Percentiles rank a stretch among this genome's conserved stretches.
These are phyloP conservation scores for Seriola rivoliana DNA, from an alignment of 2,113 vertebrate genomes.

Conservation along the genomic window DNA sequence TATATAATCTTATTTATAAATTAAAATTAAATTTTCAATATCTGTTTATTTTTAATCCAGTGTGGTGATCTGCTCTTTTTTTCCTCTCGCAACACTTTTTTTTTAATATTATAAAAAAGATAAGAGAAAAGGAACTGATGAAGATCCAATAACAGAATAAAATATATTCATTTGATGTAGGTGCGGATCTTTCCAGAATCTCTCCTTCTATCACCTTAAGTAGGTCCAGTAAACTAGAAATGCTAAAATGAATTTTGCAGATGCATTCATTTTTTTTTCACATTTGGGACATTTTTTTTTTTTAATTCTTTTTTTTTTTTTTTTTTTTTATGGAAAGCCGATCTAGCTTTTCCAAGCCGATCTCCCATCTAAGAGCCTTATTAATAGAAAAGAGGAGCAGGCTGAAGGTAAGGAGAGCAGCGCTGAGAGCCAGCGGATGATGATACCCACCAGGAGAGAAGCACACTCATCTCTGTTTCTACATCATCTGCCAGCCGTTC, in stretches of 20 bases:
- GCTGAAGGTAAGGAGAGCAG: conserved; percentile 21
- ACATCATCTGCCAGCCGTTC: conserved; percentile 27
- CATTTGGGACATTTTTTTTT: neutral
- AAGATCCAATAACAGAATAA: neutral
- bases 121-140: neutral
- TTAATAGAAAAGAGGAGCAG: conserved; percentile 41
- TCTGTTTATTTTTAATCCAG: neutral
- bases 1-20: neutral
- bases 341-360: conserved; percentile 27
- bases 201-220: neutral
- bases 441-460: conserved; percentile 53
- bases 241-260: neutral
- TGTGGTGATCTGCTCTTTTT: neutral
- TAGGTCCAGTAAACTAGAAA: neutral
- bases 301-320: no score
- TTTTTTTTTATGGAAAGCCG: conserved; percentile 8
- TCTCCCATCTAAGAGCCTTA: conserved; percentile 37
- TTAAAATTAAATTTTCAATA: neutral
- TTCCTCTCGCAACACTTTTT: no score
- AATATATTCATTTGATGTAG: no score
- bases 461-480: conserved; percentile 46
- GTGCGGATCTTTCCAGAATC: neutral
- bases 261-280: neutral
- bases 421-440: conserved; percentile 36
- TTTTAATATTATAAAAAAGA: neutral